phyloP scores from a whole-genome alignment of 2,888 invertebrate genomes.

The Epistrophella euchroma region DNA sequence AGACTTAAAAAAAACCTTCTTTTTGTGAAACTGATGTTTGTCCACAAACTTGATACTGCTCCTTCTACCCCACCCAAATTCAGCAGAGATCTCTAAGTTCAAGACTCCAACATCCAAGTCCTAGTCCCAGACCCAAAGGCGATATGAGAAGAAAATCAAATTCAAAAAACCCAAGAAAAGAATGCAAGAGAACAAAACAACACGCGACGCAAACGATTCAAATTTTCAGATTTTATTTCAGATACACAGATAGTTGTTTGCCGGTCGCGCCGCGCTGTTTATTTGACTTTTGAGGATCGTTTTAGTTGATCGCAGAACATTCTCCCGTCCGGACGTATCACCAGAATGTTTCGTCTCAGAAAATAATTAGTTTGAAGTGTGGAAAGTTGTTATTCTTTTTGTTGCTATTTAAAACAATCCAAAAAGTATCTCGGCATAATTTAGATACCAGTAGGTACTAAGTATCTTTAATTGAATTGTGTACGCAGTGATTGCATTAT shows the following conservation, averaged over 20 bases:
- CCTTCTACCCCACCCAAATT: conserved; percentile 5
- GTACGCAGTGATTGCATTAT: conserved; percentile 19
- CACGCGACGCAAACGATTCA: conserved; percentile 36
- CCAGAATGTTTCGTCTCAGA: conserved; percentile 11
- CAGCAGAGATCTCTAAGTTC: conserved; percentile 1
- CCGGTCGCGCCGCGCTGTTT: conserved; percentile 43
- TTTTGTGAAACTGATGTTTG: neutral
- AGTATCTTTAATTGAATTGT: neutral
- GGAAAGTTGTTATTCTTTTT: conserved; percentile 22
- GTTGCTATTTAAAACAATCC: conserved; percentile 18
- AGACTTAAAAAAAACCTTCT: neutral
- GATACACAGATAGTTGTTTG: conserved; percentile 41
- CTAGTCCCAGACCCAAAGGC: conserved; percentile 29
- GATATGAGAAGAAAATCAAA: conserved; percentile 54
- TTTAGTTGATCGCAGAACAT: conserved; percentile 79
- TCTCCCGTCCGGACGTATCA: conserved; percentile 77
- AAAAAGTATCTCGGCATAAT: conserved; percentile 24
- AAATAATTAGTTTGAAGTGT: conserved; percentile 26
- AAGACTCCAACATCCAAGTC: neutral
- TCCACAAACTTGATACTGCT: neutral
- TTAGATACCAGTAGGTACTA: conserved; percentile 9
- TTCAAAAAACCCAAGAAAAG: conserved; percentile 49
- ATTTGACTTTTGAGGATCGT: conserved; percentile 63
- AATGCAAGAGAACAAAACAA: conserved; percentile 67
- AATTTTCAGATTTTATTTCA: conserved; percentile 57